Evolutionary conservation across 1,140 invertebrate genomes (phyloP).

Genomic region (Spodoptera litura): DNA sequence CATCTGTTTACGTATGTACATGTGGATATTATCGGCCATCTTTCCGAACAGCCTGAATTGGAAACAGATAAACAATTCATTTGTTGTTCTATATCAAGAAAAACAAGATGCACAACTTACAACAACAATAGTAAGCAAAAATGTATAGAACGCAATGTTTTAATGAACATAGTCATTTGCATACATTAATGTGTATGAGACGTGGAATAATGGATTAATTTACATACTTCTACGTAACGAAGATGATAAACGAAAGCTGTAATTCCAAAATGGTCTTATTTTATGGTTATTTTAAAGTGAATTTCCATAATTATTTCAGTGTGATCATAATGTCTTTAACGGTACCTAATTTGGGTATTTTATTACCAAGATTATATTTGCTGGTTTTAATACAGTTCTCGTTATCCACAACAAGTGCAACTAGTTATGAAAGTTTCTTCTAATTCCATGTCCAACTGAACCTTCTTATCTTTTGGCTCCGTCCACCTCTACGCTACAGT

Average conservation of each 20-base stretch:
- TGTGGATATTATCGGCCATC: no score
- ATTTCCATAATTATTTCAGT: not conserved
- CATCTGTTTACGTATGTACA: no score
- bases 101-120: not conserved
- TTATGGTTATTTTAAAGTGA: not conserved
- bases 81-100: not conserved
- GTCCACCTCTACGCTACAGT: no score
- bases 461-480: not conserved
- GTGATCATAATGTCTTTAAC: not conserved
- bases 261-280: not conserved
- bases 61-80: no score
- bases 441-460: not conserved
- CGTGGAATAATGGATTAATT: conserved; percentile 12
- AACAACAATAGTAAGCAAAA: conserved; percentile 4
- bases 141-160: conserved; percentile 1
- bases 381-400: not conserved
- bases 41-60: no score
- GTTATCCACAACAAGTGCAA: not conserved
- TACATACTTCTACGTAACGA: not conserved
- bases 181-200: conserved; percentile 7
- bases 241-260: not conserved
- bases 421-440: no score
- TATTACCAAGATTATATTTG: not conserved
- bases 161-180: not conserved
- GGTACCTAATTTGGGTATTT: not conserved